phyloP scores from a whole-genome alignment of 2,888 invertebrate species.

The Tenthredo distinguenda region DNA sequence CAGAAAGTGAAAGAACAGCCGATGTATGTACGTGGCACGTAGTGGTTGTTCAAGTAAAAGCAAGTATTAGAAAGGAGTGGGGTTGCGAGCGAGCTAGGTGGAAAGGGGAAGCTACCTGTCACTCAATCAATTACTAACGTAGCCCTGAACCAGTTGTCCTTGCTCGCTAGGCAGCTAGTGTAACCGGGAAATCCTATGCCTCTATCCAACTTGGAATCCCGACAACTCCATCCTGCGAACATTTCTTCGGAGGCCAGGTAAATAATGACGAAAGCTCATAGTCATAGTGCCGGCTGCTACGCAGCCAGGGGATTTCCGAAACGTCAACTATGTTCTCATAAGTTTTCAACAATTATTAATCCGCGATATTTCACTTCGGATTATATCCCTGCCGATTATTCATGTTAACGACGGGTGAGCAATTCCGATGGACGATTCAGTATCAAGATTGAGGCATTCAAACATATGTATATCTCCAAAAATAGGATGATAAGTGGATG shows the following conservation, averaged over 20 bases:
- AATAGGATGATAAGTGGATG: not conserved
- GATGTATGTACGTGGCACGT: slow-evolving; percentile 30
- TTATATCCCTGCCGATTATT: not conserved
- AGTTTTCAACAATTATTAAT: slow-evolving; percentile 2
- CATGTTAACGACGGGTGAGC: not conserved
- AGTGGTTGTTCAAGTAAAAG: slow-evolving; percentile 31
- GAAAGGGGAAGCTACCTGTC: slow-evolving; percentile 40
- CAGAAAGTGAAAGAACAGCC: not conserved
- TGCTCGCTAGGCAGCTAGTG: slow-evolving; percentile 1
- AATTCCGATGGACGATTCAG: not conserved
- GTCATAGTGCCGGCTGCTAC: not conserved
- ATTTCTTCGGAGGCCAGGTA: slow-evolving; percentile 13
- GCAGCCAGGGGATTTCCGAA: not conserved
- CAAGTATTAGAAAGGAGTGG: not conserved
- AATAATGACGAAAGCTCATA: slow-evolving; percentile 13
- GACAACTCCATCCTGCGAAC: slow-evolving; percentile 26
- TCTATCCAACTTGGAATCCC: slow-evolving; percentile 44
- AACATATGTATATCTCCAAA: not conserved
- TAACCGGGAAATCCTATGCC: slow-evolving; percentile 41
- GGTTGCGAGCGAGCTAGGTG: not conserved
- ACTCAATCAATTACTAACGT: slow-evolving; percentile 49
- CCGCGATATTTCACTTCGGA: not conserved
- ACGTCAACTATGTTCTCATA: slow-evolving; percentile 2
- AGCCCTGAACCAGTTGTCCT: slow-evolving; percentile 48
- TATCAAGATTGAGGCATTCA: not conserved